Evolutionary conservation across 2,888 invertebrate species (phyloP).

Genomic region (Dynastes hyllus): DNA sequence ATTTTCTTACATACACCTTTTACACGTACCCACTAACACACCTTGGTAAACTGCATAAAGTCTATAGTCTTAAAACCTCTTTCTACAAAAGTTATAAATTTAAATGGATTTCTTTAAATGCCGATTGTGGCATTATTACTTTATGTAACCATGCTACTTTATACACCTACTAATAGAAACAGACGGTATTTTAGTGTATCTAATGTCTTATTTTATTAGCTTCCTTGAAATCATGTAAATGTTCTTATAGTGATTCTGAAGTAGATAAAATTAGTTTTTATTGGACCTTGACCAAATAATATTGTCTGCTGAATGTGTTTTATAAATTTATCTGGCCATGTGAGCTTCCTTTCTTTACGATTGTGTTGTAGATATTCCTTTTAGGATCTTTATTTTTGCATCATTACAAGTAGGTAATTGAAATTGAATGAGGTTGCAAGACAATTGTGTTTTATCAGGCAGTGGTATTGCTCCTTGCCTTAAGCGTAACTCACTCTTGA

Average conservation of each 20-base stretch:
- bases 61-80: too few relatives aligned
- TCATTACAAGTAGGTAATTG: too few relatives aligned
- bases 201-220: constrained; percentile 8
- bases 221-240: constrained; percentile 18
- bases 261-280: constrained; percentile 1
- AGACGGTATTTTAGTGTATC: not conserved
- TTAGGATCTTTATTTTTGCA: too few relatives aligned
- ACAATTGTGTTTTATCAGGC: too few relatives aligned
- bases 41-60: too few relatives aligned
- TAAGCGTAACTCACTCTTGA: too few relatives aligned
- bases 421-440: too few relatives aligned
- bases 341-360: not conserved
- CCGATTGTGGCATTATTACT: not conserved
- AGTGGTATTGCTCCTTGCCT: too few relatives aligned
- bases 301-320: not conserved
- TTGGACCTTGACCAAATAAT: not conserved
- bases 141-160: not conserved
- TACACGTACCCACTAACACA: too few relatives aligned
- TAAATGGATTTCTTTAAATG: not conserved
- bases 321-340: not conserved
- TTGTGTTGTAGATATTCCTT: too few relatives aligned
- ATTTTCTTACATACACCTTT: too few relatives aligned
- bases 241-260: not conserved
- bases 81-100: too few relatives aligned
- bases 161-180: not conserved